A percentile compares a stretch with the other conserved stretches of the same genome.
These are phyloP conservation scores for Calameuta idolon DNA, from an alignment of 2,888 invertebrate species.

Conservation along the genomic window DNA sequence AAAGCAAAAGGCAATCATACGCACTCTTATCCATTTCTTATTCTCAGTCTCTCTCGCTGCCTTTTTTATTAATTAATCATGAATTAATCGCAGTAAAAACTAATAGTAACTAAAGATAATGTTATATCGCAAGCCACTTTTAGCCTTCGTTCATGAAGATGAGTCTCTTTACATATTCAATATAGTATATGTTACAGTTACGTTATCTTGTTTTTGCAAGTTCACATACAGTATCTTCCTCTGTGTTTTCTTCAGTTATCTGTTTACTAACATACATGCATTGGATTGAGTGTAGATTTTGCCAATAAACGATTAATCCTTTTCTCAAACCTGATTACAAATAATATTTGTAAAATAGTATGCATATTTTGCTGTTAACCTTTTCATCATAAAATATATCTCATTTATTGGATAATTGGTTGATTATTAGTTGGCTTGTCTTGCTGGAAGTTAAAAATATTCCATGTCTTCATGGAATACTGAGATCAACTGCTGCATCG, in stretches of 20 bases:
- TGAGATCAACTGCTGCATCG: background rate
- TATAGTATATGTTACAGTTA: background rate
- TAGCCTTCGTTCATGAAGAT: background rate
- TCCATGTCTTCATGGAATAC: background rate
- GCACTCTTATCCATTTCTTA: constrained; percentile 12
- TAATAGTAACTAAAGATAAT: constrained; percentile 10
- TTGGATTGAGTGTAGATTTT: background rate
- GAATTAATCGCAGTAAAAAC: constrained; percentile 1
- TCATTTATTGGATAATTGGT: background rate
- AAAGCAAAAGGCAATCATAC: constrained; percentile 23
- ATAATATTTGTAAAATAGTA: background rate
- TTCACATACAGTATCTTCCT: background rate
- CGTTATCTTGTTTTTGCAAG: background rate
- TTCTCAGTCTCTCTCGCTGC: constrained; percentile 13
- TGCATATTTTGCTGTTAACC: background rate
- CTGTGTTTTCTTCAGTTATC: background rate
- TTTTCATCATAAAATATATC: background rate
- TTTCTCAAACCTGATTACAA: background rate
- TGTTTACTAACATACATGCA: background rate
- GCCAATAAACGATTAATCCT: background rate
- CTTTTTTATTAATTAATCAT: constrained; percentile 17
- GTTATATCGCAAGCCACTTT: background rate
- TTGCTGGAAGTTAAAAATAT: background rate
- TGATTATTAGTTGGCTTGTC: background rate
- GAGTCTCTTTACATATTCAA: background rate